Evolutionary conservation across 2,113 vertebrate genomes (phyloP).

Genomic region (Bufo gargarizans): DNA sequence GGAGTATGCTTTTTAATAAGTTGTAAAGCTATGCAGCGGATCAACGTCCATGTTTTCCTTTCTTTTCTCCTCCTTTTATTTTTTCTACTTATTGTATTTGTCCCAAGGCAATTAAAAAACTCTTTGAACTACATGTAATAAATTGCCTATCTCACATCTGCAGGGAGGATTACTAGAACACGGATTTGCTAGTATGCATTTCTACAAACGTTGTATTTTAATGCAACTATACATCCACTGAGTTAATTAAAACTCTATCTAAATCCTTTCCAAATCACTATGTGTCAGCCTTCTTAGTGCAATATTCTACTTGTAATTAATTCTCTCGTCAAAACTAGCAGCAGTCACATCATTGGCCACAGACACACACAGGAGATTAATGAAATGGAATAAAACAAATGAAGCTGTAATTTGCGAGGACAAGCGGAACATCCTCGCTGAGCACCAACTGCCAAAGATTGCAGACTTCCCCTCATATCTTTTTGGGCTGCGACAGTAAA

Average conservation of each 20-base stretch:
- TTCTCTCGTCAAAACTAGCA: conserved; percentile 61
- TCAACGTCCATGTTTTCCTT: conserved; percentile 15
- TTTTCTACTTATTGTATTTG: conserved; percentile 32
- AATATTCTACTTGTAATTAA: conserved; percentile 63
- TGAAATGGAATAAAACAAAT: conserved; percentile 71
- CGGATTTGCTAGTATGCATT: conserved; percentile 4
- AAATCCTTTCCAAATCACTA: conserved; percentile 57
- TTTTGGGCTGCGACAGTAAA: conserved; percentile 69
- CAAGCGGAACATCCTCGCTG: conserved; percentile 64
- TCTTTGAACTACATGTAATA: conserved; percentile 51
- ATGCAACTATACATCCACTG: conserved; percentile 46
- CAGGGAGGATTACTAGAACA: conserved; percentile 45
- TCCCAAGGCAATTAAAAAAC: conserved; percentile 12
- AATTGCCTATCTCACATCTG: conserved; percentile 49
- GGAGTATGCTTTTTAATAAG: conserved; percentile 19
- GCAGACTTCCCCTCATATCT: conserved; percentile 66
- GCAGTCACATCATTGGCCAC: conserved; percentile 59
- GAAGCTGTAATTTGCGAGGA: conserved; percentile 64
- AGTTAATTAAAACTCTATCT: conserved; percentile 63
- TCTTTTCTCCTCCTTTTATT: conserved; percentile 28
- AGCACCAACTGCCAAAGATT: conserved; percentile 68
- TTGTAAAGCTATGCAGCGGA: conserved; percentile 31
- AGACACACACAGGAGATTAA: conserved; percentile 67
- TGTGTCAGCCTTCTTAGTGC: conserved; percentile 58
- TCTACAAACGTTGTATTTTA: conserved; percentile 53